Evolutionary conservation across 2,888 invertebrate genomes (phyloP), one percentile per base, ranked within the genome.

Genomic region (Coenonympha arcania): DNA sequence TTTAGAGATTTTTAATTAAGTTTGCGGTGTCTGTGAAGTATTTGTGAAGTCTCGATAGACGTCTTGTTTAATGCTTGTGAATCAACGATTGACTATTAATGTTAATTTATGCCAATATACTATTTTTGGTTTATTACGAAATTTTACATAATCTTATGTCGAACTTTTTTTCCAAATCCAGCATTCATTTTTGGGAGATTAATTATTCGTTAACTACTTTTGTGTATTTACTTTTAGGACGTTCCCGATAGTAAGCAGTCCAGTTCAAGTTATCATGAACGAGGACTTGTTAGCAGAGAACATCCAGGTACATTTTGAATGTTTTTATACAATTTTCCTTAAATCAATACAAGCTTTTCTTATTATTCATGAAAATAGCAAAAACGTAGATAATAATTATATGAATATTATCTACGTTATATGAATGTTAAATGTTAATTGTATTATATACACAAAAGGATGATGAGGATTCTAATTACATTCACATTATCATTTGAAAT

Each of bases 151-250:
- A n/a, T n/a, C n/a, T n/a, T n/a, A n/a, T n/a, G n/a, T n/a, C n/a
- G n/a, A n/a, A n/a, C n/a, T n/a, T n/a, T n/a, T n/a, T n/a, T n/a
- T n/a, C n/a, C n/a, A n/a, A n/a, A n/a, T n/a, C n/a, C n/a, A n/a
- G n/a, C n/a, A n/a, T n/a, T n/a, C n/a, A n/a, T n/a, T n/a, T n/a
- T n/a, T n/a, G n/a, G n/a, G n/a, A n/a, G n/a, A n/a, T n/a, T n/a
- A n/a, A n/a, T n/a, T n/a, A n/a, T n/a, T n/a, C n/a, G n/a, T n/a
- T n/a, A n/a, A n/a, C n/a, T n/a, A n/a, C n/a, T n/a, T n/a, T n/a
- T n/a, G n/a, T n/a, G n/a, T n/a, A n/a, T n/a, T n/a, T 50, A 49
- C 40, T 77, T 69, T 46, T 71, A 85, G 84, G 79, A 81, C 55
- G 60, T 71, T 46, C 65, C 75, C 4, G 86, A 86, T 59, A 83